Evolutionary conservation across 2,888 invertebrate genomes (phyloP), one percentile per base, ranked within the genome.

Genomic region (Trichogramma evanescens): DNA sequence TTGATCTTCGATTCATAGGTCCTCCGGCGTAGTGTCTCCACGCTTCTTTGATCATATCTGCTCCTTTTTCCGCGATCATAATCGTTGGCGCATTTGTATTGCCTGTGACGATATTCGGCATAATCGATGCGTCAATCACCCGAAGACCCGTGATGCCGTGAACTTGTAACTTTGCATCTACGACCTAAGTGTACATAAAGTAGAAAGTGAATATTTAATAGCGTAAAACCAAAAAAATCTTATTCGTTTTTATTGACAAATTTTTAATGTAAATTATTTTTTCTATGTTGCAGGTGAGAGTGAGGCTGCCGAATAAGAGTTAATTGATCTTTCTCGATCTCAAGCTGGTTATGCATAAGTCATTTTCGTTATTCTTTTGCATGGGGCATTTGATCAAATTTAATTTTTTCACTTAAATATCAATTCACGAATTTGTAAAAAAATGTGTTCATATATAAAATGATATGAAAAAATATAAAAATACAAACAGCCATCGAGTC

Each of bases 51-150:
- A 93, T 89, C 83, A 93, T 85, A 70, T 92, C 91, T 0, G 90
- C 82, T 1, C 86, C 90, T 70, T 89, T 91, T 72, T 93, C 92
- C 0, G 87, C 92, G 50, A 93, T 87, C 92, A 92, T 92, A 50
- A 91, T 86, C 1, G 84, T 84, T 0, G 92, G 90, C 0, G 89
- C 91, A 70, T 91, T 91, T 0, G 91, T 92, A 71, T 93, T 91
- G 0, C 91, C 92, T 43, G 83, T 88, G 0, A 86, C 81, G 57
- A 93, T 89, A 2, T 79, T 83, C 0, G 93, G 93, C 89, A 93
- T 92, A 26, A 93, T 82, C 66, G 91, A 91, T 0, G 87, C 89
- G 73, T 93, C 93, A 3, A 91, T 83, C 0, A 93, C 88, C 42
- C 93, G 80, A 5, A 93, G 79, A 5, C 83, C 82, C 9, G 78